A percentile compares a stretch with the other conserved stretches of the same genome.
Evolutionary conservation across 2,113 vertebrate genomes (phyloP).

Genomic region (Pelobates fuscus): DNA sequence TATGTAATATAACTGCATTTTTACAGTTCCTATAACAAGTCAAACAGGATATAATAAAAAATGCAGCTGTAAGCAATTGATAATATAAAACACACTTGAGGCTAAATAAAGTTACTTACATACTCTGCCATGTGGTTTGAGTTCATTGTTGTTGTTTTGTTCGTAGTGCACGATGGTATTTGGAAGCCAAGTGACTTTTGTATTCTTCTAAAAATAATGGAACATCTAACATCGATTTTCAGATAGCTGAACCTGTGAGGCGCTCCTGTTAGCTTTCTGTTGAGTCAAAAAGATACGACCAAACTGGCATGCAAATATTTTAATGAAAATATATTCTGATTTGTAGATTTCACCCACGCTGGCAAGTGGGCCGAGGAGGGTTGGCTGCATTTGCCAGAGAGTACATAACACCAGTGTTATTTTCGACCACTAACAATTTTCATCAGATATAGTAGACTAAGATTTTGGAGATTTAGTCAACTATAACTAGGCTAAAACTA

Average conservation of each 20-base stretch:
- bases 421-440: too few species aligned
- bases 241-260: neutral
- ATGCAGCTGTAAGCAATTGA: slow-evolving; percentile 32
- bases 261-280: neutral
- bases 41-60: neutral
- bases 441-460: too few species aligned
- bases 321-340: too few species aligned
- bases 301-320: too few species aligned
- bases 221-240: neutral
- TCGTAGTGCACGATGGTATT: slow-evolving; percentile 1
- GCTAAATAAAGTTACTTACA: neutral
- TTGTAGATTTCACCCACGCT: too few species aligned
- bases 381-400: too few species aligned
- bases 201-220: neutral
- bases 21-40: neutral
- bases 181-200: neutral
- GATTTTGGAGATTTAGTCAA: too few species aligned
- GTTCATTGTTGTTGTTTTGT: slow-evolving; percentile 5
- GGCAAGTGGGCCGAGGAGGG: too few species aligned
- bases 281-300: neutral
- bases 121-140: slow-evolving; percentile 19
- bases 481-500: too few species aligned
- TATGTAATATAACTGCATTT: neutral
- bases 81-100: slow-evolving; percentile 10
- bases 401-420: too few species aligned